Percentiles rank a stretch among this genome's conserved stretches.
Evolutionary conservation across 1,140 invertebrate species (phyloP).

Genomic region (Drosophila albomicans): DNA sequence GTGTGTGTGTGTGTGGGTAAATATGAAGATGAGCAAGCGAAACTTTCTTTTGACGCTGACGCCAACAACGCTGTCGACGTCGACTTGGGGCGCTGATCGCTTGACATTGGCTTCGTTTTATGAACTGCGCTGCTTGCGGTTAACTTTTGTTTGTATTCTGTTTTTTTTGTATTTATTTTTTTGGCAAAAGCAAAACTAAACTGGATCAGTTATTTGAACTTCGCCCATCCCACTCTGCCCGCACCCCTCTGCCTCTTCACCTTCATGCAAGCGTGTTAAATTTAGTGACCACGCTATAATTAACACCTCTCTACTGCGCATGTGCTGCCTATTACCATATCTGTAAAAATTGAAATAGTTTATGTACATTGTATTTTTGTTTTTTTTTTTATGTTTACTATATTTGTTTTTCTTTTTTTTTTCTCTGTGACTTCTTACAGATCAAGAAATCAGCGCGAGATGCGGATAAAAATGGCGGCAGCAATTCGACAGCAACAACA

Average conservation of each 20-base stretch:
- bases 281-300: conserved; percentile 57
- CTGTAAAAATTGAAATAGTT: conserved; percentile 38
- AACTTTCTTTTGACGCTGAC: conserved; percentile 67
- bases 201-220: conserved; percentile 53
- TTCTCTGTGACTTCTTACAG: conserved; percentile 42
- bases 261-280: conserved; percentile 36
- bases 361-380: not conserved
- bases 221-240: not conserved
- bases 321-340: conserved; percentile 64
- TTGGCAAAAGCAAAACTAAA: conserved; percentile 24
- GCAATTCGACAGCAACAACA: conserved; percentile 38
- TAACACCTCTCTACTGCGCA: conserved; percentile 68
- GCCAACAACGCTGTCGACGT: conserved; percentile 11
- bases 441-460: conserved; percentile 70
- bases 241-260: too few species aligned
- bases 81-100: conserved; percentile 46
- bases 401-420: conserved; percentile 6
- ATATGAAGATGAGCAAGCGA: conserved; percentile 50
- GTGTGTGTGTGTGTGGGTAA: conserved; percentile 14
- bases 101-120: conserved; percentile 67
- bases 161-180: conserved; percentile 11
- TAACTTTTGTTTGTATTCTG: not conserved
- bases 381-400: not conserved
- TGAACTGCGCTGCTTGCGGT: conserved; percentile 15
- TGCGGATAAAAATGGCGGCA: conserved; percentile 45